Conservation (phyloP, 92 coral and sea anemone genomes). For the Montipora capitata region DNA sequence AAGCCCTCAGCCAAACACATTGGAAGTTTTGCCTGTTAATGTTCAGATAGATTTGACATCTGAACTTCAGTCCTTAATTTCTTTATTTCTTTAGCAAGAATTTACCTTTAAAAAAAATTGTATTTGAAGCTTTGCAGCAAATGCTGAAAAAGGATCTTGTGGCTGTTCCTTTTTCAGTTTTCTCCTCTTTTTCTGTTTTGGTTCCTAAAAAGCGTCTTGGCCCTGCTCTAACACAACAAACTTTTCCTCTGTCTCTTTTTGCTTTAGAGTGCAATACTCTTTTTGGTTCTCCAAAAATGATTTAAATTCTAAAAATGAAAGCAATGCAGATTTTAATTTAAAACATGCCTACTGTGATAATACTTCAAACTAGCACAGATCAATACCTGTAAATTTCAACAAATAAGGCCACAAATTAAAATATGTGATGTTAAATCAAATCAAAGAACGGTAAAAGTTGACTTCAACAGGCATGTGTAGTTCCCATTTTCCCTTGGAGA, state of each 20-base stretch:
- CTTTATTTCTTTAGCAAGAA: neutral
- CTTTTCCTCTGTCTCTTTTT: neutral
- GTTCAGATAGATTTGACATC: neutral
- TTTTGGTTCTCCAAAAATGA: neutral
- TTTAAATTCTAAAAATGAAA: neutral
- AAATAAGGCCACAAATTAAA: no score
- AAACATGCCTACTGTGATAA: no score
- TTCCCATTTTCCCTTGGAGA: no score
- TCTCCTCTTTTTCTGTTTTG: neutral
- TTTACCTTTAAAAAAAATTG: constrained; percentile 1
- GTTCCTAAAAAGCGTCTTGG: neutral
- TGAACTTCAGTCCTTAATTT: no score
- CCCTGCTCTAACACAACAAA: neutral
- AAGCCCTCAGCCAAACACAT: no score
- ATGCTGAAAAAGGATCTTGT: neutral
- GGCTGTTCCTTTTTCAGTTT: neutral
- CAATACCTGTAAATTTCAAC: no score
- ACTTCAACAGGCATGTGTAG: no score
- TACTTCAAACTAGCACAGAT: no score
- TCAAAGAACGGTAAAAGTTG: no score
- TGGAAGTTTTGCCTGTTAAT: no score
- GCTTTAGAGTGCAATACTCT: neutral
- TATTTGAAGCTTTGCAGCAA: constrained; percentile 4
- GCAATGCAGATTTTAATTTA: neutral
- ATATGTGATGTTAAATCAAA: no score